A percentile compares a stretch with the other conserved stretches of the same genome.
Evolutionary conservation across 2,888 invertebrate genomes (phyloP).

Genomic region (Deilephila porcellus): DNA sequence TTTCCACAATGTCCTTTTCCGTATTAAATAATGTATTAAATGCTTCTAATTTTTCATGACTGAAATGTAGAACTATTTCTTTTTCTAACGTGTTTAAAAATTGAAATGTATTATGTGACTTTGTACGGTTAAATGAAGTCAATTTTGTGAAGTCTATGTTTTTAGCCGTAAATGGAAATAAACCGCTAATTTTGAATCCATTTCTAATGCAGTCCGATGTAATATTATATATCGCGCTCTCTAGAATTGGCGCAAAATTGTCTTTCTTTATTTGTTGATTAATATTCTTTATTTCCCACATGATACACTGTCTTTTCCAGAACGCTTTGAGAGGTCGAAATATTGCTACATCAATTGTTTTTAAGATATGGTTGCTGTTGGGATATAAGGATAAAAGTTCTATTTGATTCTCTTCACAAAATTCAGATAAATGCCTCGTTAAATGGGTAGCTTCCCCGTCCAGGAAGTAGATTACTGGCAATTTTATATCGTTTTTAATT

Average conservation of each 20-base stretch:
- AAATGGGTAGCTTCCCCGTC: conserved; percentile 44
- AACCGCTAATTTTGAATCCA: neutral
- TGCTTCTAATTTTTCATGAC: neutral
- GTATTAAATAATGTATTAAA: neutral
- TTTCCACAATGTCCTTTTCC: neutral
- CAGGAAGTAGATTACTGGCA: conserved; percentile 59
- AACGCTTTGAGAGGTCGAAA: conserved; percentile 14
- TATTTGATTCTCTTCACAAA: conserved; percentile 32
- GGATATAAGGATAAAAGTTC: conserved; percentile 10
- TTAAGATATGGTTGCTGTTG: neutral
- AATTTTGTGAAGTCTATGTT: neutral
- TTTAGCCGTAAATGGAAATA: neutral
- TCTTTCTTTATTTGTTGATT: neutral
- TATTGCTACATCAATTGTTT: conserved; percentile 15
- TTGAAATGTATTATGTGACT: neutral
- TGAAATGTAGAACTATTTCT: conserved; percentile 12
- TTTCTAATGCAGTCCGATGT: neutral
- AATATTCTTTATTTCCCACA: neutral
- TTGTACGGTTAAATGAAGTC: too few species aligned
- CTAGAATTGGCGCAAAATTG: neutral
- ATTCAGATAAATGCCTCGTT: conserved; percentile 46
- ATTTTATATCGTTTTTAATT: conserved; percentile 43
- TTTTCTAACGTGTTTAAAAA: conserved; percentile 13
- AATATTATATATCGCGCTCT: neutral
- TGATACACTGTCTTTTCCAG: conserved; percentile 1